Evolutionary conservation across 2,888 invertebrate genomes (phyloP), one percentile per base, ranked within the genome.

Genomic region (Heteromyza rotundicornis): DNA sequence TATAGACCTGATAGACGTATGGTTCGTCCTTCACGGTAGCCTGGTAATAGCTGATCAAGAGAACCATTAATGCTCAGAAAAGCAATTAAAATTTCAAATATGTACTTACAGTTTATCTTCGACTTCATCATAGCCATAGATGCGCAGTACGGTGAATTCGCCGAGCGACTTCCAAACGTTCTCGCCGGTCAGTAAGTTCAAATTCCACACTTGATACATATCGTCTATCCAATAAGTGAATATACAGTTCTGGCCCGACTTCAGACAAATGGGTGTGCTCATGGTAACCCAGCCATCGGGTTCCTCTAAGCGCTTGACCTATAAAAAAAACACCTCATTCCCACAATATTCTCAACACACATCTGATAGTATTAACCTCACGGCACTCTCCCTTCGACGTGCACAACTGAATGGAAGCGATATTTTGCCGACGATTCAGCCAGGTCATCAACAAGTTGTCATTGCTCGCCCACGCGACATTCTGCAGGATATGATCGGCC

Each of bases 391-490:
- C 80, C 3, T 35, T 27, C 2, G 67, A 60, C 1, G 59, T 70
- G 64, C 82, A 83, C 50, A 67, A 68, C 59, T 81, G 80, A 1
- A 82, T 65, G 0, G 75, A 70, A 19, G 73, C 64, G 2, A 87
- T 73, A 77, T 90, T 96, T 82, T 98, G 97, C 22, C 92, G 87
- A 57, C 97, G 87, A 80, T 96, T 96, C 59, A 94, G 85, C 91
- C 95, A 95, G 3, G 91, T 86, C 0, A 92, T 90, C 1, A 89
- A 83, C 0, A 96, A 78, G 24, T 88, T 86, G 0, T 86, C 82
- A 57, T 88, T 85, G 22, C 88, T 87, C 16, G 89, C 86, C 96
- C 96, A 96, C 27, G 85, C 85, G 0, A 95, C 90, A 63, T 86
- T 86, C 59, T 87, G 89, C 14, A 92, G 78, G 55, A 92, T 87